phyloP scores from a whole-genome alignment of 2,888 invertebrate genomes.

The Drosophila kuntzei region DNA sequence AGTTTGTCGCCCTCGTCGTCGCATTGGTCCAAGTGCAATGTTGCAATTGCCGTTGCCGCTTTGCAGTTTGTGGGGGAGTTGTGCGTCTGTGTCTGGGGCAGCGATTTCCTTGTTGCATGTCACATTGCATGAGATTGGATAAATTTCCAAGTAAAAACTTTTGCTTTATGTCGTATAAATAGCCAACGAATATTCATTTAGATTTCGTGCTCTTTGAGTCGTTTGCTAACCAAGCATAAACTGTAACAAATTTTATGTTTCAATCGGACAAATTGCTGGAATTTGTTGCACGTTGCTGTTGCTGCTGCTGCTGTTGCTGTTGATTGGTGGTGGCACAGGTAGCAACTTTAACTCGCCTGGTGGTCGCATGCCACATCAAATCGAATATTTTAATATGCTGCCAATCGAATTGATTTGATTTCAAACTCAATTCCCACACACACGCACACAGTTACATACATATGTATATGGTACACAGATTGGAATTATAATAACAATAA shows the following conservation, averaged over 20 bases:
- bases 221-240: conserved; percentile 58
- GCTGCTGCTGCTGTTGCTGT: no score
- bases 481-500: conserved; percentile 44
- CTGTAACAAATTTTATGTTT: conserved; percentile 78
- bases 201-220: conserved; percentile 21
- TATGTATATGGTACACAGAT: not conserved
- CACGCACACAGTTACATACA: conserved; percentile 12
- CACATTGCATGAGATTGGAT: conserved; percentile 71
- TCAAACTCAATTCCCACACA: conserved; percentile 45
- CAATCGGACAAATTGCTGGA: conserved; percentile 63
- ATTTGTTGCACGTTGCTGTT: conserved; percentile 35
- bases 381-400: conserved; percentile 78
- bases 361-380: conserved; percentile 67
- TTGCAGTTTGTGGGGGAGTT: conserved; percentile 60
- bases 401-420: conserved; percentile 75
- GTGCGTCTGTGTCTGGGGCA: conserved; percentile 51
- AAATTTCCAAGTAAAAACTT: conserved; percentile 67
- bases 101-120: conserved; percentile 71
- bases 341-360: conserved; percentile 54
- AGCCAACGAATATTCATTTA: conserved; percentile 38
- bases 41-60: conserved; percentile 35
- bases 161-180: conserved; percentile 52
- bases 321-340: conserved; percentile 26
- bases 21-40: conserved; percentile 60
- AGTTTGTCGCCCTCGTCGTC: conserved; percentile 58